Conservation (phyloP, 2,113 vertebrate species). For the Lanius ludovicianus region DNA sequence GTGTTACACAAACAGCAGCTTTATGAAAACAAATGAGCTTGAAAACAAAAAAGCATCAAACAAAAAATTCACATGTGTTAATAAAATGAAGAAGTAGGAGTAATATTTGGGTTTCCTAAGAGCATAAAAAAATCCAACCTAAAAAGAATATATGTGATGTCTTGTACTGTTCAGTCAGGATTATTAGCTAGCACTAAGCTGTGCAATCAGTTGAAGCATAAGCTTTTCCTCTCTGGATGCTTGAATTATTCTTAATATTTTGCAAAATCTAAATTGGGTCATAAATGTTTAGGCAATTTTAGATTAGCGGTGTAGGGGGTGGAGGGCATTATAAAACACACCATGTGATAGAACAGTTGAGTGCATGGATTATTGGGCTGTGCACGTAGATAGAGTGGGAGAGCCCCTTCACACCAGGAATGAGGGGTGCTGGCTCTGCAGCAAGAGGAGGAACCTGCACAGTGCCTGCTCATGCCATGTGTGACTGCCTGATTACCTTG, state of each 20-base stretch:
- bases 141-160: not conserved
- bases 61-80: not conserved
- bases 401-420: not conserved
- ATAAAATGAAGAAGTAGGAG: not conserved
- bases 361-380: not conserved
- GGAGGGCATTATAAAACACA: not conserved
- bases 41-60: not conserved
- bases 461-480: not conserved
- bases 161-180: not conserved
- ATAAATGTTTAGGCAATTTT: slow-evolving; percentile 22
- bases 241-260: slow-evolving; percentile 2
- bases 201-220: not conserved
- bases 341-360: not conserved
- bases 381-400: not conserved
- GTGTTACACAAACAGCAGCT: not conserved
- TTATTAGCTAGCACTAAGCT: not conserved
- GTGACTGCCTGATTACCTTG: not conserved
- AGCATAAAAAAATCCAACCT: not conserved
- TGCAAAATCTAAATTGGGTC: slow-evolving; percentile 1
- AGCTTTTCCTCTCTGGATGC: not conserved
- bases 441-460: not conserved
- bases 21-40: not conserved
- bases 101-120: not conserved
- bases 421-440: not conserved
- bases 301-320: not conserved